Percentiles rank a stretch among this genome's conserved stretches.
phyloP scores from a whole-genome alignment of 2,888 invertebrate species.

The Odontomyia ornata region DNA sequence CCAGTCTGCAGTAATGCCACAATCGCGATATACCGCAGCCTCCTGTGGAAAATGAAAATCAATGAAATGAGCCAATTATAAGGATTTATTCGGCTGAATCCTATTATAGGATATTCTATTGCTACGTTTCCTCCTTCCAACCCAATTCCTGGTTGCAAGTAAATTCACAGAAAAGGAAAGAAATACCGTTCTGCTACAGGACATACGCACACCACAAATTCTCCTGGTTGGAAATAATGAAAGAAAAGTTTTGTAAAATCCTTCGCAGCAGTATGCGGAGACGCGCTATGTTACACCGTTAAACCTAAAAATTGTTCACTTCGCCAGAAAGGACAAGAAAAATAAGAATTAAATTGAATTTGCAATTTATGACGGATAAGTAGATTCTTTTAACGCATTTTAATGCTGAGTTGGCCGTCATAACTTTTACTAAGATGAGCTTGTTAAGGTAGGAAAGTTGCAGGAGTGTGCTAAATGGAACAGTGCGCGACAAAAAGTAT shows the following conservation, averaged over 20 bases:
- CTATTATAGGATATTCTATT: conserved; percentile 32
- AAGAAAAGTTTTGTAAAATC: neutral
- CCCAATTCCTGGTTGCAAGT: neutral
- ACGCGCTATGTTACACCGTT: neutral
- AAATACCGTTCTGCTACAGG: no score
- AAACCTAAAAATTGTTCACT: conserved; percentile 38
- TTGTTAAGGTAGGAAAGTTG: neutral
- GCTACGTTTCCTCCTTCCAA: conserved; percentile 1
- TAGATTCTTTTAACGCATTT: conserved; percentile 18
- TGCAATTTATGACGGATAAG: conserved; percentile 38
- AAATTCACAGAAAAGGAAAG: neutral
- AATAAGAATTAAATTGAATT: conserved; percentile 44
- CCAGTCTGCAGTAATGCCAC: neutral
- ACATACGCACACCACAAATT: no score
- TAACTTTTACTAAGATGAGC: neutral
- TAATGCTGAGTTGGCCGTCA: no score
- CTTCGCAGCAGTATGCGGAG: neutral
- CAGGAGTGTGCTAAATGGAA: no score
- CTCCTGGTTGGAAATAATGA: neutral
- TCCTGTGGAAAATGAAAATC: conserved; percentile 1
- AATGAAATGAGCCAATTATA: conserved; percentile 42
- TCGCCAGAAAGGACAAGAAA: conserved; percentile 24
- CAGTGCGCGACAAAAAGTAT: no score
- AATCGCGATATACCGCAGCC: neutral
- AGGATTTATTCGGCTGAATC: conserved; percentile 43